These are phyloP conservation scores for Nephila pilipes DNA, from an alignment of 1,140 invertebrate species.

Conservation along the genomic window DNA sequence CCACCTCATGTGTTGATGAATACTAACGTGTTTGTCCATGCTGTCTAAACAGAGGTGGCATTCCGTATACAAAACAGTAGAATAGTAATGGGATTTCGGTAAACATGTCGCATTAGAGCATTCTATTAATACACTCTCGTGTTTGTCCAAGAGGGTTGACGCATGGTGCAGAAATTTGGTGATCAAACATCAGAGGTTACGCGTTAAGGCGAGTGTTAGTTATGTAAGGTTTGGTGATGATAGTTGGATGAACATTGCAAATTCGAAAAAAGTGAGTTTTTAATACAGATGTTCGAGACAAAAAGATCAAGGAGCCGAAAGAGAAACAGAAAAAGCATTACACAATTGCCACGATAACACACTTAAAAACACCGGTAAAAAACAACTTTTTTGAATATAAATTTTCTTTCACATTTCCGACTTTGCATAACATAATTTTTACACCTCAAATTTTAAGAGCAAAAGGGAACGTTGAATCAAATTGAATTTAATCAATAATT, in stretches of 20 bases:
- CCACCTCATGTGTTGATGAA: conserved; percentile 11
- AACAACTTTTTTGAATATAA: too few relatives aligned
- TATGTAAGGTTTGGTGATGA: not conserved
- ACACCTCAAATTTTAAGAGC: too few relatives aligned
- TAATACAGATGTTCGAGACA: too few relatives aligned
- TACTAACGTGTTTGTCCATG: not conserved
- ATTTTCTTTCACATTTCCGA: too few relatives aligned
- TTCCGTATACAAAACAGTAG: conserved; percentile 3
- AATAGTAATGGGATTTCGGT: not conserved
- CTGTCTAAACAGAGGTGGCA: not conserved
- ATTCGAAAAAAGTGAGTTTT: too few relatives aligned
- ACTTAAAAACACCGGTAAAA: too few relatives aligned
- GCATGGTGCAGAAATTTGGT: not conserved
- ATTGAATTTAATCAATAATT: too few relatives aligned
- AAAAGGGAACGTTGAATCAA: too few relatives aligned
- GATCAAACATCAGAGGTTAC: not conserved
- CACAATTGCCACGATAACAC: too few relatives aligned
- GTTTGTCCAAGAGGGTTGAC: not conserved
- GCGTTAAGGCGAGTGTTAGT: not conserved
- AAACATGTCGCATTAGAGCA: not conserved
- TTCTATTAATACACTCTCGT: not conserved
- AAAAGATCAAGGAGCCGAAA: too few relatives aligned
- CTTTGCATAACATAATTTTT: too few relatives aligned
- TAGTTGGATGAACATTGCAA: not conserved
- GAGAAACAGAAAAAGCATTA: too few relatives aligned